These are phyloP conservation scores for Echinops telfairi DNA, from an alignment of 2,113 vertebrate species.

Conservation along the genomic window DNA sequence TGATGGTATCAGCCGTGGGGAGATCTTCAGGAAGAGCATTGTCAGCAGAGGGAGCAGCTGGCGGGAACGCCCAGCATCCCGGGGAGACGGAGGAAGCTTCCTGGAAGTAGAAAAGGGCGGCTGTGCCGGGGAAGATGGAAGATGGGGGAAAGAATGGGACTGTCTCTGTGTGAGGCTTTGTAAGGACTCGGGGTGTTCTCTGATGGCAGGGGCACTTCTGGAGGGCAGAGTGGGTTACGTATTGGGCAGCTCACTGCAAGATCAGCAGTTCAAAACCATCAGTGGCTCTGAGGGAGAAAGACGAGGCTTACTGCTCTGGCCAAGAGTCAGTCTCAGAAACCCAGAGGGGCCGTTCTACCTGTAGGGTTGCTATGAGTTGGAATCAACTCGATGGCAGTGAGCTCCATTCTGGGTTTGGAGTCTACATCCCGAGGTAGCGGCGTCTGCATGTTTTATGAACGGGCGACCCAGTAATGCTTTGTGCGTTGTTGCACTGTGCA, in stretches of 20 bases:
- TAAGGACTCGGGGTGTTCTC: neutral
- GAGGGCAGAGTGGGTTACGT: no score
- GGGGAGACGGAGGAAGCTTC: neutral
- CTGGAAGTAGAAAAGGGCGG: neutral
- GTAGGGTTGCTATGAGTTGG: no score
- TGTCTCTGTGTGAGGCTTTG: neutral
- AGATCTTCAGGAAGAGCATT: neutral
- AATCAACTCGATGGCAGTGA: no score
- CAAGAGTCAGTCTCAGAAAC: neutral
- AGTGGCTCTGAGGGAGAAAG: no score
- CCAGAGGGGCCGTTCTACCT: no score
- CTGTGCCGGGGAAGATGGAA: neutral
- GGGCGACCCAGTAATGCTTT: neutral
- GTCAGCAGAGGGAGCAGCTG: neutral
- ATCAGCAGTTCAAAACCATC: no score
- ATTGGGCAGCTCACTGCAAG: no score
- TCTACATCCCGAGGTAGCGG: accelerated
- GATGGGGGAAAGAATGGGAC: neutral
- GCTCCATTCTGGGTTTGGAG: neutral
- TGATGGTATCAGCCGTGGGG: accelerated
- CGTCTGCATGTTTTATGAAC: accelerated
- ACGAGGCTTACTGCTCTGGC: neutral
- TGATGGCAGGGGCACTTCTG: no score
- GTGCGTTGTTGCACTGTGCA: accelerated
- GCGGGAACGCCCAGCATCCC: no score